Conservation (phyloP, 2,888 invertebrate genomes). For the Drosophila quinaria region DNA sequence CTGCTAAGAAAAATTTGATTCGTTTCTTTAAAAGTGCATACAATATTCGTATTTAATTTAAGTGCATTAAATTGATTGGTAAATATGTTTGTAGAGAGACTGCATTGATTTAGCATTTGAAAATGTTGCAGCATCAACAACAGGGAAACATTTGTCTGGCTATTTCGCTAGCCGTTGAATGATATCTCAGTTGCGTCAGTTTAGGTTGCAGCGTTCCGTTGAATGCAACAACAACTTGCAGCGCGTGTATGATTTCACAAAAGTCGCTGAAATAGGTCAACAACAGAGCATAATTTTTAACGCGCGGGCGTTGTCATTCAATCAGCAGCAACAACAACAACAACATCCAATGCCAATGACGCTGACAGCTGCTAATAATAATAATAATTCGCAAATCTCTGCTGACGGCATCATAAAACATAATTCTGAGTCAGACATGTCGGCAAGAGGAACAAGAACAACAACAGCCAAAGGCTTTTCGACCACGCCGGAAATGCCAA, state of each 20-base stretch:
- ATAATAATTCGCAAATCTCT: slow-evolving; percentile 63
- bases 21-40: slow-evolving; percentile 30
- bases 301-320: slow-evolving; percentile 44
- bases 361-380: slow-evolving; percentile 61
- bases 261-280: slow-evolving; percentile 64
- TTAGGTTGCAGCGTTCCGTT: slow-evolving; percentile 66
- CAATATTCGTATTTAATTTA: slow-evolving; percentile 21
- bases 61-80: slow-evolving; percentile 34
- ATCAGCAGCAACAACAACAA: slow-evolving; percentile 6
- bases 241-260: slow-evolving; percentile 32
- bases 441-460: slow-evolving; percentile 22
- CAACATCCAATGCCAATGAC: slow-evolving; percentile 17
- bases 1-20: not conserved
- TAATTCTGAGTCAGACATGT: slow-evolving; percentile 62
- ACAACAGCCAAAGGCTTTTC: slow-evolving; percentile 29
- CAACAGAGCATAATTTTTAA: slow-evolving; percentile 45
- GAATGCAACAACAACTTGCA: slow-evolving; percentile 62
- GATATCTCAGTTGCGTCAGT: slow-evolving; percentile 64
- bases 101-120: slow-evolving; percentile 71
- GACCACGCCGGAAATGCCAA: slow-evolving; percentile 61
- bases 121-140: slow-evolving; percentile 44
- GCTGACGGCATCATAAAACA: slow-evolving; percentile 51
- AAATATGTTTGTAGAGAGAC: slow-evolving; percentile 21
- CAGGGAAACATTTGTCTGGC: slow-evolving; percentile 47
- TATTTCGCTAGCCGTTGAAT: slow-evolving; percentile 50